These are phyloP conservation scores for Eurytoma adleriae DNA, from an alignment of 2,888 invertebrate species.

Conservation along the genomic window DNA sequence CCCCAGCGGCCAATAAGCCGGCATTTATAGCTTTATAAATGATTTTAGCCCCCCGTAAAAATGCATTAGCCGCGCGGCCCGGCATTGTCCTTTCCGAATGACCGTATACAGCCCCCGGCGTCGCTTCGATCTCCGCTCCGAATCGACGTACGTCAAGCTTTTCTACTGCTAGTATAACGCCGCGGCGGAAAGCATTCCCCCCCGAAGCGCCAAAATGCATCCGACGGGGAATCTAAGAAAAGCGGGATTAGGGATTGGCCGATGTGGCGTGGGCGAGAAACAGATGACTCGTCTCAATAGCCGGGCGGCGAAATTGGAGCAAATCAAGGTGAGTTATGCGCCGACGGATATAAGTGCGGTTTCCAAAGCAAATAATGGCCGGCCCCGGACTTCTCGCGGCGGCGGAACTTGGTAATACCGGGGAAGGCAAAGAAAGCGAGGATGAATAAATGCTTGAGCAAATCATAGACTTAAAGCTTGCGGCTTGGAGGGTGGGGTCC, in stretches of 20 bases:
- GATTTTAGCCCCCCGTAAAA: constrained; percentile 74
- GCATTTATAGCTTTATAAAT: constrained; percentile 76
- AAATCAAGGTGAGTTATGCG: constrained; percentile 20
- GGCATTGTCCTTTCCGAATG: constrained; percentile 13
- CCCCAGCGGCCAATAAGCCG: constrained; percentile 69
- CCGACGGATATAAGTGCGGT: constrained; percentile 25
- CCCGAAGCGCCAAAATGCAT: constrained; percentile 26
- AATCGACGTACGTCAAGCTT: constrained; percentile 33
- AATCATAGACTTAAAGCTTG: constrained; percentile 47
- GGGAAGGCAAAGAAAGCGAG: constrained; percentile 6
- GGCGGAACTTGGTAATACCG: neutral
- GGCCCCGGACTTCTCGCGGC: too few relatives aligned
- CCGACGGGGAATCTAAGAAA: constrained; percentile 2
- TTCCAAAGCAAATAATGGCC: constrained; percentile 38
- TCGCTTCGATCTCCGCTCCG: constrained; percentile 5
- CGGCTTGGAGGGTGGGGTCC: constrained; percentile 49
- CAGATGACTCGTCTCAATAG: too few relatives aligned
- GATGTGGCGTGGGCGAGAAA: constrained; percentile 60
- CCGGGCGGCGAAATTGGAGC: constrained; percentile 15
- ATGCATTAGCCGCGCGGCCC: constrained; percentile 68
- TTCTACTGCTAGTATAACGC: constrained; percentile 32
- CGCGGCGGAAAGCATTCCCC: constrained; percentile 18
- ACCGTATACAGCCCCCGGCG: neutral
- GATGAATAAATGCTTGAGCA: neutral
- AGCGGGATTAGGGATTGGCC: constrained; percentile 9